phyloP scores from a whole-genome alignment of 2,113 vertebrate species.

The Xenopus laevis region DNA sequence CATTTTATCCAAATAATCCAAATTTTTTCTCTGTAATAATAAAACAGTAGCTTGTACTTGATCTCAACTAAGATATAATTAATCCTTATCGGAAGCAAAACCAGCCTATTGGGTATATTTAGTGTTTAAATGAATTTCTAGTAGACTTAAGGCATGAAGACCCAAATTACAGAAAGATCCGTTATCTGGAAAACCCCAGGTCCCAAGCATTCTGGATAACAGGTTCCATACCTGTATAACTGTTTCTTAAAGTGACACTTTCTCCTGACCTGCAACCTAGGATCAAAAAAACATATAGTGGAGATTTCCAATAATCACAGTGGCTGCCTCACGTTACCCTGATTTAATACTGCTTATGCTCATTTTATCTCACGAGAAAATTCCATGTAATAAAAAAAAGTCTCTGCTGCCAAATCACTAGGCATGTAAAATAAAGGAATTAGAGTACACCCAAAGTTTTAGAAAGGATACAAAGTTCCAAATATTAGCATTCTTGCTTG shows the following conservation, averaged over 20 bases:
- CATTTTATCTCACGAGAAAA: slow-evolving; percentile 4
- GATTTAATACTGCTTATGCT: neutral
- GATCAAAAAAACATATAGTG: neutral
- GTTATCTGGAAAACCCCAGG: too few species aligned
- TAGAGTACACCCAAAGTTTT: neutral
- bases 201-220: too few species aligned
- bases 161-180: too few species aligned
- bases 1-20: too few species aligned
- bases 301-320: neutral
- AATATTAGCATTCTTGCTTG: slow-evolving; percentile 29
- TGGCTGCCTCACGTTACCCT: neutral
- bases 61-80: too few species aligned
- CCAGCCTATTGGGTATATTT: too few species aligned
- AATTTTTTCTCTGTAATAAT: too few species aligned
- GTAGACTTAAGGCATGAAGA: too few species aligned
- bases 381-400: neutral
- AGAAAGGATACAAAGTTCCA: slow-evolving; percentile 22
- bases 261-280: neutral
- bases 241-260: neutral
- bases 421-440: neutral
- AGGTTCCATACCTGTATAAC: too few species aligned
- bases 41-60: too few species aligned
- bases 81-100: too few species aligned
- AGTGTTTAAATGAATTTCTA: too few species aligned
- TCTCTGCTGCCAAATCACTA: neutral